Evolutionary conservation across 2,888 invertebrate genomes (phyloP).

Genomic region (Tetheella fluctuosa): DNA sequence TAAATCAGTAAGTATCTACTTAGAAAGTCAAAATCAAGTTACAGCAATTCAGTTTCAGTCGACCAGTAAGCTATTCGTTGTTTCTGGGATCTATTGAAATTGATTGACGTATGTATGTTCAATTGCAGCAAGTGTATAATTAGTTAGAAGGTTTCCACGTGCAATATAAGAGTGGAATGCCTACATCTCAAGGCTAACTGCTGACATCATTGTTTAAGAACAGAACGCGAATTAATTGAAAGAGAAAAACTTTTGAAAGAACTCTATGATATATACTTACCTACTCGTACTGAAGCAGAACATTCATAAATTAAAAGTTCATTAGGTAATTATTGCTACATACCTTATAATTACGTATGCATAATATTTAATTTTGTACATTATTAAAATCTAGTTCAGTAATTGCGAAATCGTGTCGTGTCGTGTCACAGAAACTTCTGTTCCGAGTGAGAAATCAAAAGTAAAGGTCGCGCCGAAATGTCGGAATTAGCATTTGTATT

Average conservation of each 20-base stretch:
- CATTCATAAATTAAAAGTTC: too few species aligned
- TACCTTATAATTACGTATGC: neutral
- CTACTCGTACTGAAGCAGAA: too few species aligned
- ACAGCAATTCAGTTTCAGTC: neutral
- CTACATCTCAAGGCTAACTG: conserved; percentile 62
- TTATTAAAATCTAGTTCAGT: conserved; percentile 51
- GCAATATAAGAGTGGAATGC: conserved; percentile 56
- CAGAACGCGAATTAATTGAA: conserved; percentile 49
- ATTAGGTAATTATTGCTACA: too few species aligned
- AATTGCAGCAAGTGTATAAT: conserved; percentile 57
- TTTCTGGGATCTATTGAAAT: conserved; percentile 40
- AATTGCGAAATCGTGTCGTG: conserved; percentile 57
- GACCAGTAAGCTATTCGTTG: neutral
- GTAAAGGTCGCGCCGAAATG: conserved; percentile 64
- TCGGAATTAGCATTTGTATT: conserved; percentile 69
- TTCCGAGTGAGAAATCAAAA: conserved; percentile 63
- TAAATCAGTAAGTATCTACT: too few species aligned
- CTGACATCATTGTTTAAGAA: conserved; percentile 58
- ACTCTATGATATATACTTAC: neutral
- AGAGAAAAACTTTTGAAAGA: conserved; percentile 31
- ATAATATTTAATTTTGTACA: neutral
- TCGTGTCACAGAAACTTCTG: conserved; percentile 51
- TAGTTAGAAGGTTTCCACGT: conserved; percentile 61
- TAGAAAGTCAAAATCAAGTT: neutral
- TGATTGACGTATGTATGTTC: conserved; percentile 57